These are phyloP conservation scores for Melanotus villosus DNA, from an alignment of 2,888 invertebrate genomes.

Conservation along the genomic window DNA sequence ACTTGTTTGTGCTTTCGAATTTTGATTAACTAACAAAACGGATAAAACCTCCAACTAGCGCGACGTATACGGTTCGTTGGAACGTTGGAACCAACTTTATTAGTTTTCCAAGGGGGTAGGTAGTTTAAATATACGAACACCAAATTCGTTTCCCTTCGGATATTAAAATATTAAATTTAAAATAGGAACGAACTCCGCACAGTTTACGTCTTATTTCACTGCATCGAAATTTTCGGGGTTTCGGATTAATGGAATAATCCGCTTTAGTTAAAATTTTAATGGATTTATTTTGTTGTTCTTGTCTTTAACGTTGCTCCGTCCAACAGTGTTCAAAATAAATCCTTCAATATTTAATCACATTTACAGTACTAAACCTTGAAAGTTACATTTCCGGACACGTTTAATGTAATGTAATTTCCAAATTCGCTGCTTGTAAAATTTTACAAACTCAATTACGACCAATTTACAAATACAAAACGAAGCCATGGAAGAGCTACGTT, in stretches of 20 bases:
- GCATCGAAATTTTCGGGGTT: slow-evolving; percentile 3
- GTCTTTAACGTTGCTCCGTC: slow-evolving; percentile 19
- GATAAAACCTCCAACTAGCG: slow-evolving; percentile 7
- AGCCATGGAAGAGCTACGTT: too few relatives aligned
- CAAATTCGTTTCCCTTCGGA: slow-evolving; percentile 17
- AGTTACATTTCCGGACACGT: neutral
- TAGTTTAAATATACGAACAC: slow-evolving; percentile 10
- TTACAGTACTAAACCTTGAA: neutral
- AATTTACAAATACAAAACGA: too few relatives aligned
- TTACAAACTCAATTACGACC: too few relatives aligned
- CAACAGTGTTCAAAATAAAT: slow-evolving; percentile 19
- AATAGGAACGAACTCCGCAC: slow-evolving; percentile 5
- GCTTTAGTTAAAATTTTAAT: slow-evolving; percentile 31
- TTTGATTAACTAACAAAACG: slow-evolving; percentile 44
- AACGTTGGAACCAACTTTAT: slow-evolving; percentile 10
- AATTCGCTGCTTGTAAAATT: too few relatives aligned
- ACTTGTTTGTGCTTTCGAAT: slow-evolving; percentile 46
- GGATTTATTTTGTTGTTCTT: slow-evolving; percentile 30
- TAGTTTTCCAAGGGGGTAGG: slow-evolving; percentile 16
- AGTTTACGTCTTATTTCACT: slow-evolving; percentile 15
- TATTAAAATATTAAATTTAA: slow-evolving; percentile 24
- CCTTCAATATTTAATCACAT: slow-evolving; percentile 2
- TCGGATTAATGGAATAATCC: slow-evolving; percentile 29
- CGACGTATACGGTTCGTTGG: too few relatives aligned
- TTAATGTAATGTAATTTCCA: neutral